Percentiles rank a stretch among this genome's conserved stretches.
Evolutionary conservation across 1,140 invertebrate genomes (phyloP).

Genomic region (Lamellibrachia luymesi): DNA sequence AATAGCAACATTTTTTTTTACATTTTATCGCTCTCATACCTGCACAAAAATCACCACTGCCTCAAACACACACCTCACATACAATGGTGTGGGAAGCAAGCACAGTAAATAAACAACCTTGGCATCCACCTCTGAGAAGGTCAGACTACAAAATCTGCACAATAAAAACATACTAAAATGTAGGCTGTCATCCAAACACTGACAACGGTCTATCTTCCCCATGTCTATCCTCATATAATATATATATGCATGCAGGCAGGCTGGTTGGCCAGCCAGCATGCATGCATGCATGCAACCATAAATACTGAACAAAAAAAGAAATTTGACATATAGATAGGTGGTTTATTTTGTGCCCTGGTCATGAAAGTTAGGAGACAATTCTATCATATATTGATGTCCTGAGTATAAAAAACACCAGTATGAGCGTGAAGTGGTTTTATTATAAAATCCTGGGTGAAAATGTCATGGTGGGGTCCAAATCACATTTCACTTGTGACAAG

Average conservation of each 20-base stretch:
- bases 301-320: too few relatives aligned
- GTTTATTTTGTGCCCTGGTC: too few relatives aligned
- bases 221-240: background rate
- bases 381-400: too few relatives aligned
- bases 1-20: background rate
- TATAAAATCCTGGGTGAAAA: too few relatives aligned
- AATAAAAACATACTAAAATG: background rate
- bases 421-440: too few relatives aligned
- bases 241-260: background rate
- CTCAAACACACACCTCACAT: background rate
- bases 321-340: too few relatives aligned
- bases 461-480: too few relatives aligned
- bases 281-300: background rate
- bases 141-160: background rate
- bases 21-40: background rate
- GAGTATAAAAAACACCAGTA: too few relatives aligned
- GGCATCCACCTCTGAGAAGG: background rate
- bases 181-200: background rate
- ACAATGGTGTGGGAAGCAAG: background rate
- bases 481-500: too few relatives aligned
- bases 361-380: too few relatives aligned
- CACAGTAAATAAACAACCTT: background rate
- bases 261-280: background rate
- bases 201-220: background rate
- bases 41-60: background rate